A percentile compares a stretch with the other conserved stretches of the same genome.
Conservation (phyloP, 2,888 invertebrate genomes). For the Rosalia funebris region DNA sequence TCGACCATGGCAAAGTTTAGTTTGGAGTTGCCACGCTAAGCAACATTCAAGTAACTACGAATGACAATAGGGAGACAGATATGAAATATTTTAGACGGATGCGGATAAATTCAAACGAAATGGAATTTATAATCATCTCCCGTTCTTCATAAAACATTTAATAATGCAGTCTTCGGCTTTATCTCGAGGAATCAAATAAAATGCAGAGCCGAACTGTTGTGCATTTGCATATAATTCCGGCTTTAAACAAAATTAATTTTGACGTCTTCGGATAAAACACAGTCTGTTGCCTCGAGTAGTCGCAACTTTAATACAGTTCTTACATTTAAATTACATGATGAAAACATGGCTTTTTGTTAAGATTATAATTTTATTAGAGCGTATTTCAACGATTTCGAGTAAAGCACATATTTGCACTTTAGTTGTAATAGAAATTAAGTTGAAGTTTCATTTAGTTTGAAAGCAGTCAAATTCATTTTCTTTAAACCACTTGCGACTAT, state of each 20-base stretch:
- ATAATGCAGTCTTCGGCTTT: slow-evolving; percentile 10
- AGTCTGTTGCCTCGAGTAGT: slow-evolving; percentile 6
- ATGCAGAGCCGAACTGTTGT: slow-evolving; percentile 10
- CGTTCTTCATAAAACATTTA: slow-evolving; percentile 9
- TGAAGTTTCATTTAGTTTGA: too few relatives aligned
- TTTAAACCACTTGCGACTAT: too few relatives aligned
- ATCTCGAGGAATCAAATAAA: slow-evolving; percentile 7
- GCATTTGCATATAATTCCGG: slow-evolving; percentile 14
- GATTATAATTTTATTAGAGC: not conserved
- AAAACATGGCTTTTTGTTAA: not conserved
- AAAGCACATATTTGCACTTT: too few relatives aligned
- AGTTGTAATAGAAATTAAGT: too few relatives aligned
- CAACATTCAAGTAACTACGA: slow-evolving; percentile 6
- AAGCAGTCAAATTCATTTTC: too few relatives aligned
- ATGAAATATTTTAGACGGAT: not conserved
- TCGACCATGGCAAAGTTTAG: too few relatives aligned
- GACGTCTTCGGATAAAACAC: not conserved
- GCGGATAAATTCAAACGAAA: not conserved
- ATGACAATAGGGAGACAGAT: too few relatives aligned
- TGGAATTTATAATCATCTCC: slow-evolving; percentile 10
- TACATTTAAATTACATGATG: not conserved
- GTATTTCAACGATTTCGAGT: not conserved
- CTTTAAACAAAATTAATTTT: slow-evolving; percentile 5
- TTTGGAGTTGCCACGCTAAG: too few relatives aligned
- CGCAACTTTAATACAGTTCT: slow-evolving; percentile 1